Evolutionary conservation across 2,888 invertebrate genomes (phyloP), one percentile per base, ranked within the genome.

Genomic region (Agrotis segetum): DNA sequence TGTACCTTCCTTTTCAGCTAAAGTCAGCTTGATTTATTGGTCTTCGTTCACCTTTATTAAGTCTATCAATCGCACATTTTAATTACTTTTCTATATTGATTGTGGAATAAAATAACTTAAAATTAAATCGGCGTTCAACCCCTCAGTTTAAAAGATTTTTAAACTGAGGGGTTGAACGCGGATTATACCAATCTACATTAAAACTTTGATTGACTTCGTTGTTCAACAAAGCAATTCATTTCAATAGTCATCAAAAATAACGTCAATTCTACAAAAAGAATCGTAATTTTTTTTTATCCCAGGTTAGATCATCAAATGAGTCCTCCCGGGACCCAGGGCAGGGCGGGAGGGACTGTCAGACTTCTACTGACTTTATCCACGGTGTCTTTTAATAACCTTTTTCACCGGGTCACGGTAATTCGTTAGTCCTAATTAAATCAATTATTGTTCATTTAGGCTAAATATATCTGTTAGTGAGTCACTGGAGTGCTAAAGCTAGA

Each of bases 401-500:
- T n/a, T n/a, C n/a, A n/a, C n/a, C n/a, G n/a, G n/a, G n/a, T n/a
- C n/a, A n/a, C n/a, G n/a, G n/a, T n/a, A n/a, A n/a, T n/a, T n/a
- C n/a, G n/a, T n/a, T n/a, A n/a, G n/a, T n/a, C 44, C 44, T 19
- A 68, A 75, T 65, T 65, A 29, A 65, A 53, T 47, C 9, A 52
- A 49, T 65, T 55, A 62, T 19, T 7, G 64, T 40, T 78, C 50
- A 76, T 52, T 19, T 44, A 53, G 14, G 29, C 83, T 79, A 77
- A 79, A 68, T 74, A 82, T 85, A 85, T 60, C 49, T 19, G 24
- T n/a, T 19, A 40, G 40, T 83, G 83, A 83, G 44, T 83, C 83
- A 82, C 40, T n/a, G 19, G 49, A 29, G 34, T 61, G 71, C 56
- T 82, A 74, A 82, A 82, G 67, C 72, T 68, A 66, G 77, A 66